A percentile compares a stretch with the other conserved stretches of the same genome.
Conservation (phyloP, 2,888 invertebrate species). For the Caenorhabditis imperialis region DNA sequence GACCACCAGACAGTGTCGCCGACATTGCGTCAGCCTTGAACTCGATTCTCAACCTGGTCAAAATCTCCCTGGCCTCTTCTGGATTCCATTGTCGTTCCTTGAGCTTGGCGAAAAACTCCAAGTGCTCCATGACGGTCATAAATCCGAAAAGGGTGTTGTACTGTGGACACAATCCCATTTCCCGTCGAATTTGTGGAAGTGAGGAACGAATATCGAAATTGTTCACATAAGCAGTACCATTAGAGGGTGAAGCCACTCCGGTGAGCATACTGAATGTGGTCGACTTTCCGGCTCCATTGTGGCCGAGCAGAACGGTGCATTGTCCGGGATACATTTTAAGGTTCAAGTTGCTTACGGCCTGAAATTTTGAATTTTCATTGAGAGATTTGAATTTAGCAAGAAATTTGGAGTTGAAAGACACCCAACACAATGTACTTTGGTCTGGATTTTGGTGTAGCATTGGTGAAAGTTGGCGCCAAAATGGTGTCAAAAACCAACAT, state of each 20-base stretch:
- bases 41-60: constrained; percentile 81
- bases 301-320: constrained; percentile 83
- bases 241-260: constrained; percentile 78
- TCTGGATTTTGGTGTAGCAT: too few relatives aligned
- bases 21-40: constrained; percentile 56
- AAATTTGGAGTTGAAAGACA: too few relatives aligned
- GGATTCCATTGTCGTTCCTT: constrained; percentile 79
- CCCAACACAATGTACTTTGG: too few relatives aligned
- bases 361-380: too few relatives aligned
- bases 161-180: constrained; percentile 90
- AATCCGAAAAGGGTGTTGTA: constrained; percentile 89
- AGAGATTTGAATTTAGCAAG: too few relatives aligned
- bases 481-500: too few relatives aligned
- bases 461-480: too few relatives aligned
- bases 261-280: constrained; percentile 94
- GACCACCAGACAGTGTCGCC: constrained; percentile 84
- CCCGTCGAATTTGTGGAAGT: constrained; percentile 78
- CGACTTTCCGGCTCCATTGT: constrained; percentile 91
- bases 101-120: constrained; percentile 86
- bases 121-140: constrained; percentile 87
- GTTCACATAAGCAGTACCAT: constrained; percentile 71
- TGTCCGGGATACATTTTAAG: constrained; percentile 86
- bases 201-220: constrained; percentile 82
- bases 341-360: constrained; percentile 84
- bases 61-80: constrained; percentile 83